Base-by-base conservation (phyloP, 2,797 vertebrate species). In the Echiichthys vipera region DNA sequence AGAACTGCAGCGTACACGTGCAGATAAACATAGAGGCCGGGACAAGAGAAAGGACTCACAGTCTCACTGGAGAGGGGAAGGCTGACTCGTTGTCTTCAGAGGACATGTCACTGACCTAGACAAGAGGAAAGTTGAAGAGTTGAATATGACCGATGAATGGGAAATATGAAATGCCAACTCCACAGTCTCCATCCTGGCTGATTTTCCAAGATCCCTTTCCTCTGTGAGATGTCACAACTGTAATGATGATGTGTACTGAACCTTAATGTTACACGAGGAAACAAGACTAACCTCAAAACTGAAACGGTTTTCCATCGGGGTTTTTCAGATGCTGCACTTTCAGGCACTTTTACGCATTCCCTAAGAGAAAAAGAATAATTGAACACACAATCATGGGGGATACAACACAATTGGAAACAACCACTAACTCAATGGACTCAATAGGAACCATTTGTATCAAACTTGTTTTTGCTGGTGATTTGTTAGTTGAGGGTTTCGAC, bases 41-140 rank as follows among this genome's bases (percentile, higher is more conserved):
- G 40, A 17, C 3, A 2, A 36, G 12, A 62, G 13, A 12, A 80
- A 30, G 3, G 43, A 93, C 95, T 95, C 64, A 95, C 95, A 88
- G 71, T 84, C 50, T 84, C 15, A 92, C 15, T 51, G 93, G 91
- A 57, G 92, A 92, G 7, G 89, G 90, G 65, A 91, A 78, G 57
- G 81, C 79, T 5, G 81, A 85, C 15, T 92, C 86, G 53, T 82
- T 90, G 71, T 93, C 93, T 75, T 93, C 93, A 79, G 85, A 93
- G 32, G 93, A 95, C 91, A 91, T 74, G 42, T 92, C 90, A 84
- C 90, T 92, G 81, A 84, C 93, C 95, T 95, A 13, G 9, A 85
- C 9, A 12, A 40, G 75, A 54, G 20, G 54, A 67, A 40, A 81
- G 66, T 61, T n/a, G 7, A 57, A 61, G 42, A 46, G 18, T 50